These are phyloP conservation scores for Muraenolepis orangiensis DNA, from an alignment of 2,797 vertebrate genomes.

Conservation along the genomic window DNA sequence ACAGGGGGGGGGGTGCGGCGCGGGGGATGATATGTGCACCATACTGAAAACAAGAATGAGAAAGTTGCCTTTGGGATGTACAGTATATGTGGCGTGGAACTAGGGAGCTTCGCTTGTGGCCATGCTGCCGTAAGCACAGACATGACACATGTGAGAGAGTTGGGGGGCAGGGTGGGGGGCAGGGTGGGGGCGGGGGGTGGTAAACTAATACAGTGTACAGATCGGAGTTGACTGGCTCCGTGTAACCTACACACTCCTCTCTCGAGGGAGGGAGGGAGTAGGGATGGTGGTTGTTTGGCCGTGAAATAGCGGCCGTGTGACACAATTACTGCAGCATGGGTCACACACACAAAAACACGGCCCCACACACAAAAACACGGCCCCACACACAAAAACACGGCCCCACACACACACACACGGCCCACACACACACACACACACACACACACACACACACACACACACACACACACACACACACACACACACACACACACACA, in stretches of 20 bases:
- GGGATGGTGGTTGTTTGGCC: conserved; percentile 1
- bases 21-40: background rate
- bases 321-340: conserved; percentile 26
- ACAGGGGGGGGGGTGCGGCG: background rate
- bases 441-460: conserved; percentile 26
- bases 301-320: conserved; percentile 29
- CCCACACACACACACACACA: conserved; percentile 27
- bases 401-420: conserved; percentile 28
- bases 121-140: background rate
- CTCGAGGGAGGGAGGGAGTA: background rate
- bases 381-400: conserved; percentile 29
- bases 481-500: conserved; percentile 29
- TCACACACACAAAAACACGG: conserved; percentile 27
- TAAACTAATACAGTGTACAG: background rate
- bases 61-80: background rate
- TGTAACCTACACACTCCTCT: conserved; percentile 3
- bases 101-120: background rate
- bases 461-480: conserved; percentile 29
- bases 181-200: no score
- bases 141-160: conserved; percentile 6
- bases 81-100: background rate
- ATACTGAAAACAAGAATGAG: background rate
- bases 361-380: no score
- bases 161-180: background rate
- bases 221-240: background rate